Evolutionary conservation across 2,113 vertebrate species (phyloP).

Genomic region (Phrynocephalus versicolor): DNA sequence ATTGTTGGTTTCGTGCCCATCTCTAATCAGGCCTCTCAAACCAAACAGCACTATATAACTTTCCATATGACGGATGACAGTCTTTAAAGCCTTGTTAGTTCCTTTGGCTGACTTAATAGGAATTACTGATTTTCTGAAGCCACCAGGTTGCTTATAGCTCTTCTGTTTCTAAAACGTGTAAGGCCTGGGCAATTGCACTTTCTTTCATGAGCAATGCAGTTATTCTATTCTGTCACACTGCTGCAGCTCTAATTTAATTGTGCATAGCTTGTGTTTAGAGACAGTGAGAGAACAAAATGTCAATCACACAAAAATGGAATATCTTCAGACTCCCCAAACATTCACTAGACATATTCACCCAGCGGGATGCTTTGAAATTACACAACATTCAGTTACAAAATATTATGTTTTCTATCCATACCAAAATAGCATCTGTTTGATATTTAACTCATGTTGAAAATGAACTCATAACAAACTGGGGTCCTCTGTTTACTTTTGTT

Average conservation of each 20-base stretch:
- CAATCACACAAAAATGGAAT: accelerated
- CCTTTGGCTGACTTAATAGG: slow-evolving; percentile 5
- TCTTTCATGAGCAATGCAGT: accelerated
- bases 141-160: slow-evolving; percentile 15
- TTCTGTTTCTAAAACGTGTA: not conserved
- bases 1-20: too few relatives aligned
- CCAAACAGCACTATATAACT: not conserved
- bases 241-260: not conserved
- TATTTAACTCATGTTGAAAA: too few relatives aligned
- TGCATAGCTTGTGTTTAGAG: accelerated
- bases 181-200: not conserved
- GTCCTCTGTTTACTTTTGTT: not conserved
- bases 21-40: not conserved
- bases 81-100: not conserved
- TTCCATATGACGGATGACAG: not conserved
- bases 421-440: too few relatives aligned
- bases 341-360: not conserved
- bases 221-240: not conserved
- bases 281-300: accelerated
- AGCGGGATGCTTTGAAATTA: not conserved
- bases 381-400: not conserved
- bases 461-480: not conserved
- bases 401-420: too few relatives aligned
- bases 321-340: accelerated
- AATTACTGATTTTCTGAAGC: slow-evolving; percentile 36